Percentiles rank a stretch among this genome's conserved stretches.
Evolutionary conservation across 2,797 vertebrate species (phyloP).

Genomic region (Etheostoma nigrum): DNA sequence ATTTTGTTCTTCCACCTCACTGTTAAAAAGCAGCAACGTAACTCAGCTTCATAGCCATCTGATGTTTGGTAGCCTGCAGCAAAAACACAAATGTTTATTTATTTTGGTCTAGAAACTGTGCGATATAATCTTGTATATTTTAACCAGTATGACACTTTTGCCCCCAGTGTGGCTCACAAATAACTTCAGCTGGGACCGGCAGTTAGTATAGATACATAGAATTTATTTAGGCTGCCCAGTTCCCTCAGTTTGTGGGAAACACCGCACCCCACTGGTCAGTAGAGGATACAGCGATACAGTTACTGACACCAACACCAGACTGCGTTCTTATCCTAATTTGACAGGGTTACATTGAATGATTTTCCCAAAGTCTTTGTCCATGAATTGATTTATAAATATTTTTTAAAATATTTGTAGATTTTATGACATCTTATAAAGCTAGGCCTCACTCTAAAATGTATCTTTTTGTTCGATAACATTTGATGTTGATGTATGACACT

Average conservation of each 20-base stretch:
- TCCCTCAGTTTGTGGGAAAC: conserved; percentile 6
- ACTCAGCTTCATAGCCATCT: conserved; percentile 12
- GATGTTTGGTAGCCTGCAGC: conserved; percentile 6
- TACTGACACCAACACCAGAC: too few relatives aligned
- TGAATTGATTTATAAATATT: neutral
- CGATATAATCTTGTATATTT: neutral
- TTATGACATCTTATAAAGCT: neutral
- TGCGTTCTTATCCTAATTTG: neutral
- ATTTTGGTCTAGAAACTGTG: neutral
- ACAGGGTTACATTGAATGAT: neutral
- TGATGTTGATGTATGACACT: too few relatives aligned
- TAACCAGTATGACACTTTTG: neutral
- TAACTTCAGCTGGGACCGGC: neutral
- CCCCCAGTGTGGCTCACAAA: neutral
- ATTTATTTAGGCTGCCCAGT: neutral
- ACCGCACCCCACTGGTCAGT: conserved; percentile 32
- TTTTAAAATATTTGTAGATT: too few relatives aligned
- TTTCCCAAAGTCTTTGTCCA: neutral
- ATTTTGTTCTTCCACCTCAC: neutral
- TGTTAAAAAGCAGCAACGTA: conserved; percentile 13
- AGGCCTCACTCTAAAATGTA: neutral
- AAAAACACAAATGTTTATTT: conserved; percentile 14
- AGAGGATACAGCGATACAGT: neutral
- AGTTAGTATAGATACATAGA: neutral
- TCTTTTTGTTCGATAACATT: too few relatives aligned